Base-by-base conservation (phyloP, 1,140 invertebrate species). In the Harpegnathos saltator region DNA sequence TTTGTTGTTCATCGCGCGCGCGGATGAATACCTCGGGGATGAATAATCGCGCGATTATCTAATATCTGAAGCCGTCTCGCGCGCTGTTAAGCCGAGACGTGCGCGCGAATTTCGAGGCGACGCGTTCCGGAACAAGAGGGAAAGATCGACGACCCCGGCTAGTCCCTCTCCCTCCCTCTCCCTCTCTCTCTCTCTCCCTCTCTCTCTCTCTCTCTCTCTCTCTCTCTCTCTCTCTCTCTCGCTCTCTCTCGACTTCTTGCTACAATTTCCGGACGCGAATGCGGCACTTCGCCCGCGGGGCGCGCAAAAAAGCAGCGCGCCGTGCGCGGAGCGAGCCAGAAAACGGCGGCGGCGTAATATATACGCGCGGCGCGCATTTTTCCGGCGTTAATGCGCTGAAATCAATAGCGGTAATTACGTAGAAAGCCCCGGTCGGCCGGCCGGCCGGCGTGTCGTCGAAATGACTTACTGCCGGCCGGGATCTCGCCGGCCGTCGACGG, bases 351-450 rank as follows among this genome's bases (percentile, higher is more conserved):
- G 62, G 56, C 38, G 71, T 85, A 85, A 85, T 84, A 54, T 63
- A 62, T 58, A 61, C 38, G 7, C 11, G 54, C 63, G 54, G 24
- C 56, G 65, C 48, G 54, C 59, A 72, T 87, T 84, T 88, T 75
- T 83, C 74, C 56, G 26, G 38, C 65, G 44, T 75, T 86, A 88
- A 88, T 62, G 74, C 85, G 59, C 71, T 73, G 82, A 88, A 87
- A 88, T 88, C 85, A 84, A 87, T 88, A 85, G 58, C 71, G 56
- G 87, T 89, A 88, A 89, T 89, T 88, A 88, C 85, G 86, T 85
- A 88, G 85, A 88, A 87, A 88, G 71, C 73, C 68, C n/a, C n/a
- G n/a, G n/a, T n/a, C n/a, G n/a, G n/a, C n/a, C n/a, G n/a, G n/a
- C n/a, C n/a, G n/a, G n/a, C n/a, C 62, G 48, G 77, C 83, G 74